phyloP scores from a whole-genome alignment of 2,113 vertebrate species.

The Acanthisitta chloris region DNA sequence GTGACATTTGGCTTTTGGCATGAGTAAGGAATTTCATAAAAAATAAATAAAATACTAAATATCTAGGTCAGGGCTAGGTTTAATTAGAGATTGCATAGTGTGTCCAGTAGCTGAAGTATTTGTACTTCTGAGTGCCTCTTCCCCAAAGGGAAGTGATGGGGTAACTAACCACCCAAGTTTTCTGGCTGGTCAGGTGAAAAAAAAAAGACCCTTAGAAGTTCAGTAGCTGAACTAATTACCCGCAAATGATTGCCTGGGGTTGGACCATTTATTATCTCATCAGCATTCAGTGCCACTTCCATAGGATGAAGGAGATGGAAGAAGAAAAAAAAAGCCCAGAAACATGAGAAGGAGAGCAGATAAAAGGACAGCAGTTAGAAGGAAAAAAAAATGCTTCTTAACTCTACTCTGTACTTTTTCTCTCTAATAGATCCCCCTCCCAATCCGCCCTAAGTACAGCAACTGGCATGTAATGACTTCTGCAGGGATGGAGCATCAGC shows the following conservation, averaged over 20 bases:
- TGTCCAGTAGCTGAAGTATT: neutral
- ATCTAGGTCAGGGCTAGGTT: neutral
- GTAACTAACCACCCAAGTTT: slow-evolving; percentile 48
- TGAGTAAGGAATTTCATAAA: neutral
- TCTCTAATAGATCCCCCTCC: slow-evolving; percentile 22
- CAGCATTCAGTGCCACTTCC: slow-evolving; percentile 31
- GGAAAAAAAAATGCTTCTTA: slow-evolving; percentile 34
- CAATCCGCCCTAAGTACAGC: neutral
- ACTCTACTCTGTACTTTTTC: slow-evolving; percentile 50
- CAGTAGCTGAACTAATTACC: slow-evolving; percentile 68
- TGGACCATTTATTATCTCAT: slow-evolving; percentile 62
- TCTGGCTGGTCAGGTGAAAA: slow-evolving; percentile 19
- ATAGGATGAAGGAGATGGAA: slow-evolving; percentile 43
- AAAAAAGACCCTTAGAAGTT: slow-evolving; percentile 38
- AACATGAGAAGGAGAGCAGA: slow-evolving; percentile 47
- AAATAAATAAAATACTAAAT: neutral
- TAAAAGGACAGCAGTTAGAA: slow-evolving; percentile 46
- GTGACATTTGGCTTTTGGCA: neutral
- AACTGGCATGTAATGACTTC: slow-evolving; percentile 43
- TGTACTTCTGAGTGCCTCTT: neutral
- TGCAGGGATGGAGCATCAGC: neutral
- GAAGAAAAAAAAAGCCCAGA: slow-evolving; percentile 6
- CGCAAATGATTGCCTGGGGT: slow-evolving; percentile 61
- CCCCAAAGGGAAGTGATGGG: neutral
- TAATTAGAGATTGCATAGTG: neutral